A percentile compares a stretch with the other conserved stretches of the same genome.
Evolutionary conservation across 2,888 invertebrate genomes (phyloP).

Genomic region (Oligia strigilis): DNA sequence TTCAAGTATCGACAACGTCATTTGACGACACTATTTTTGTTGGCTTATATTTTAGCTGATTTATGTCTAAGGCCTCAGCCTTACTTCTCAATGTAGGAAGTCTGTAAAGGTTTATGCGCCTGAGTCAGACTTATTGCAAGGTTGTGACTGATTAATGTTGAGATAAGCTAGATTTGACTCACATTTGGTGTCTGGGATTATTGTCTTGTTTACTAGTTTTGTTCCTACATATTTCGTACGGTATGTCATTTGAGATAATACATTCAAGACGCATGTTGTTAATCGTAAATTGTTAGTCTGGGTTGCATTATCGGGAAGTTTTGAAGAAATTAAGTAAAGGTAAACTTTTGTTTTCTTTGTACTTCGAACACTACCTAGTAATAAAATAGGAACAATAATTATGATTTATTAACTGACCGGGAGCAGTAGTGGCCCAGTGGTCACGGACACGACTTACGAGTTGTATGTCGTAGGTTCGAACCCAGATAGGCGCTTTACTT

Average conservation of each 20-base stretch:
- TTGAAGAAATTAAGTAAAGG: not conserved
- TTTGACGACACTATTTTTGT: slow-evolving; percentile 30
- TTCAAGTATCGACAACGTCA: not conserved
- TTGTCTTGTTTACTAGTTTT: slow-evolving; percentile 22
- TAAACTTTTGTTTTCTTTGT: not conserved
- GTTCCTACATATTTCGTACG: slow-evolving; percentile 7
- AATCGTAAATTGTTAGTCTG: not conserved
- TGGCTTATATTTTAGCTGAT: slow-evolving; percentile 15
- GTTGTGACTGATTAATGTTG: slow-evolving; percentile 47
- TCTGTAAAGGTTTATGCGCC: slow-evolving; percentile 36
- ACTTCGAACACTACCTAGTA: not conserved
- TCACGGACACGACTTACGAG: too few species aligned
- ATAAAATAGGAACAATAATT: not conserved
- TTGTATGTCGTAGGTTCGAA: too few species aligned
- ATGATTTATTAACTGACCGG: not conserved
- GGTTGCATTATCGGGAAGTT: not conserved
- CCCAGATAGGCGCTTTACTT: too few species aligned
- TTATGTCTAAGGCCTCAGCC: slow-evolving; percentile 5
- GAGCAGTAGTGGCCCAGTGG: too few species aligned
- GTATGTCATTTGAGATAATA: not conserved
- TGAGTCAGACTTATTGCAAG: slow-evolving; percentile 54
- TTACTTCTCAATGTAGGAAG: slow-evolving; percentile 43
- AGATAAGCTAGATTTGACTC: slow-evolving; percentile 46
- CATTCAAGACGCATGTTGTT: not conserved
- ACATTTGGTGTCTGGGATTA: slow-evolving; percentile 23